phyloP scores from a whole-genome alignment of 2,888 invertebrate species.

The Seira ritae region DNA sequence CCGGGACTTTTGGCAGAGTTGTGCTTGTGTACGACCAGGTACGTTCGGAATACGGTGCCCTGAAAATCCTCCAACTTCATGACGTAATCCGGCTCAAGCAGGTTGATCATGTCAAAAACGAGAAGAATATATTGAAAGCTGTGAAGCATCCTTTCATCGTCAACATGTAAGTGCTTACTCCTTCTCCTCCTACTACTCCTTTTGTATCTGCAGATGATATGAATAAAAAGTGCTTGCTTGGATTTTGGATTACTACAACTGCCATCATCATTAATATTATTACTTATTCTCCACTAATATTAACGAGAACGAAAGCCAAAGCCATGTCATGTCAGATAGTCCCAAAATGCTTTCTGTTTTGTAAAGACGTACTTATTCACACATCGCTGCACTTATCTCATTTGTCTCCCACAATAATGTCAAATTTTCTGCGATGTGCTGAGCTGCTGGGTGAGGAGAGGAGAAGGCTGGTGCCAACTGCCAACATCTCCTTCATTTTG shows the following conservation, averaged over 20 bases:
- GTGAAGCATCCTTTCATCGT: slow-evolving; percentile 97
- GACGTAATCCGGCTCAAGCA: slow-evolving; percentile 96
- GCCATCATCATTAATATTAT: no score
- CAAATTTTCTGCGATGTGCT: no score
- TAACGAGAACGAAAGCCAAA: no score
- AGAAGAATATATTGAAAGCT: slow-evolving; percentile 90
- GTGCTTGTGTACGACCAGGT: slow-evolving; percentile 91
- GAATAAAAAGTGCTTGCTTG: no score
- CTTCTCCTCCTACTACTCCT: no score
- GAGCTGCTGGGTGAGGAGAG: neutral
- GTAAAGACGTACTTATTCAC: no score
- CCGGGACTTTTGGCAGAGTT: slow-evolving; percentile 97
- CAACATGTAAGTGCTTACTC: slow-evolving; percentile 85
- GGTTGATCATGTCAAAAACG: slow-evolving; percentile 98
- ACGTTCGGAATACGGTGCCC: slow-evolving; percentile 88
- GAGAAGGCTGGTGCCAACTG: slow-evolving; percentile 17
- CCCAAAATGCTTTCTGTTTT: no score
- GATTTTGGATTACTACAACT: no score
- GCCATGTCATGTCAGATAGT: no score
- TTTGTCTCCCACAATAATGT: slow-evolving; percentile 34
- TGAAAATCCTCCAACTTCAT: slow-evolving; percentile 95
- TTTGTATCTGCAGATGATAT: no score
- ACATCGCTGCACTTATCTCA: slow-evolving; percentile 39
- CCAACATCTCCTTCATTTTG: no score
- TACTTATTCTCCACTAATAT: no score